These are phyloP conservation scores for Holothuria leucospilota DNA, from an alignment of 53 echinoderm and acorn worm species.

Conservation along the genomic window DNA sequence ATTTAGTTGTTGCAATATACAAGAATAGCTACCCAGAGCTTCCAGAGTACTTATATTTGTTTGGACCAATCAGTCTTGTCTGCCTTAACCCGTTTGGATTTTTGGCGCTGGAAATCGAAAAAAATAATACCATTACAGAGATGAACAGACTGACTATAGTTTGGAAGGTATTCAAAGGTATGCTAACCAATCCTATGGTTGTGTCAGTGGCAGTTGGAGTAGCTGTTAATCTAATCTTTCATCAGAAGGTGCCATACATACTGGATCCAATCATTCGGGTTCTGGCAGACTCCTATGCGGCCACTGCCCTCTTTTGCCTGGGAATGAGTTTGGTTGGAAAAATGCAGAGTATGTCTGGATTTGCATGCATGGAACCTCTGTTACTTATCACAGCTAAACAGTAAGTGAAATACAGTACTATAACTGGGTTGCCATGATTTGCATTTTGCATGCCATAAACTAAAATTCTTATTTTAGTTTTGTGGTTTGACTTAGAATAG, in stretches of 20 bases:
- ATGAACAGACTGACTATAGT: not conserved
- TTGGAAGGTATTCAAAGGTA: slow-evolving; percentile 51
- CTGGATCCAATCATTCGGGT: slow-evolving; percentile 68
- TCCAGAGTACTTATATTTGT: slow-evolving; percentile 80
- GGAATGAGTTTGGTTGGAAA: slow-evolving; percentile 86
- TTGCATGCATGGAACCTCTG: slow-evolving; percentile 67
- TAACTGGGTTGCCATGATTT: not conserved
- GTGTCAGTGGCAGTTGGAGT: slow-evolving; percentile 70
- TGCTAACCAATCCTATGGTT: slow-evolving; percentile 78
- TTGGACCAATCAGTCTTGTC: slow-evolving; percentile 80
- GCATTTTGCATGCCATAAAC: too few species aligned
- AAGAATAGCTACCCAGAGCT: slow-evolving; percentile 70
- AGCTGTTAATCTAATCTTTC: slow-evolving; percentile 66
- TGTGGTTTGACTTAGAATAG: too few species aligned
- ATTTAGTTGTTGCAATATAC: slow-evolving; percentile 80
- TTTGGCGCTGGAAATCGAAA: slow-evolving; percentile 82
- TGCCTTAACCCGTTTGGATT: slow-evolving; percentile 86
- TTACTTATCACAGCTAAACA: slow-evolving; percentile 79
- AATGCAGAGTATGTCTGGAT: slow-evolving; percentile 61
- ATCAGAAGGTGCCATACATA: slow-evolving; percentile 59
- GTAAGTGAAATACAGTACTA: slow-evolving; percentile 60
- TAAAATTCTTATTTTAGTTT: too few species aligned
- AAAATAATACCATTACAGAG: not conserved
- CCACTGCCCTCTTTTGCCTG: slow-evolving; percentile 82
- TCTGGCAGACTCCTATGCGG: slow-evolving; percentile 73